Conservation (phyloP, 2,888 invertebrate species). For the Eudiplozoon nipponicum region DNA sequence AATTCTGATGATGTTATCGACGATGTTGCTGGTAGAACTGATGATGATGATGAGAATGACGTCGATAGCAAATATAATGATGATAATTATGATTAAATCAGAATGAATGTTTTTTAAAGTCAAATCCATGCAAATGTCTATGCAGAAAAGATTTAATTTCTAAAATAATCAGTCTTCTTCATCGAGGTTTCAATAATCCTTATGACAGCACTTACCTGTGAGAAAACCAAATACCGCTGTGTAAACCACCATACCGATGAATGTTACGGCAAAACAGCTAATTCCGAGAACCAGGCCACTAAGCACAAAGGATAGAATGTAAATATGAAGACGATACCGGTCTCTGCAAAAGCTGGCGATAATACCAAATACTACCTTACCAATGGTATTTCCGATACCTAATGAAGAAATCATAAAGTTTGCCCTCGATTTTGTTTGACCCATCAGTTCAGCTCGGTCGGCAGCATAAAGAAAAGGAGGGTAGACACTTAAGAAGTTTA, state of each 20-base stretch:
- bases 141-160: too few species aligned
- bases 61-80: too few species aligned
- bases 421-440: constrained; percentile 26
- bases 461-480: constrained; percentile 66
- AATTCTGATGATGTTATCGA: too few species aligned
- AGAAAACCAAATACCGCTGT: constrained; percentile 29
- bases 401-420: constrained; percentile 49
- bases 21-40: too few species aligned
- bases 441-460: constrained; percentile 32
- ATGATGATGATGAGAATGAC: too few species aligned
- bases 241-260: constrained; percentile 42
- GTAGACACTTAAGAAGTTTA: constrained; percentile 56
- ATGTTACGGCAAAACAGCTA: constrained; percentile 42
- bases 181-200: too few species aligned
- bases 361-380: constrained; percentile 38
- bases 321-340: constrained; percentile 54
- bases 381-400: constrained; percentile 63
- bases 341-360: constrained; percentile 22
- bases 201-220: constrained; percentile 23
- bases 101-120: too few species aligned
- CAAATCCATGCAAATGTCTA: too few species aligned
- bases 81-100: too few species aligned
- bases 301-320: constrained; percentile 51
- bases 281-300: constrained; percentile 56
- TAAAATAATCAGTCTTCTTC: too few species aligned